Conservation (phyloP, 2,888 invertebrate species). For the Eremobia ochroleuca region DNA sequence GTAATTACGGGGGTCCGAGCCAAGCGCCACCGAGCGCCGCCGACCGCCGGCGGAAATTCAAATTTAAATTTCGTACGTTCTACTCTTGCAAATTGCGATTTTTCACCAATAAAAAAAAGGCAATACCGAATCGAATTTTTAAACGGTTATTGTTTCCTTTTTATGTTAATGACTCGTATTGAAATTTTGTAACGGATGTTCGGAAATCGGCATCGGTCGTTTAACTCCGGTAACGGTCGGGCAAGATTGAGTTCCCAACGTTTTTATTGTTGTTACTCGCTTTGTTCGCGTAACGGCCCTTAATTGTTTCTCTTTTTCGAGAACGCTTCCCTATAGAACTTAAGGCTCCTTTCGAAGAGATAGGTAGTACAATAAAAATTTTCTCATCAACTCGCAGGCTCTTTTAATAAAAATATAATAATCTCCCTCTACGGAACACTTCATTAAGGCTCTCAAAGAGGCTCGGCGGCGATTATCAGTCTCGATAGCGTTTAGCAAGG, state of each 20-base stretch:
- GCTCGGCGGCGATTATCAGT: conserved; percentile 85
- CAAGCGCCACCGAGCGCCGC: conserved; percentile 70
- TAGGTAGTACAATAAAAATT: conserved; percentile 76
- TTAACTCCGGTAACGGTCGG: conserved; percentile 76
- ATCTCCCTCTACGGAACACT: conserved; percentile 83
- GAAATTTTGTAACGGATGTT: conserved; percentile 85
- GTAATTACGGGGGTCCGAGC: conserved; percentile 84
- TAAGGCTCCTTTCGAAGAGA: conserved; percentile 66
- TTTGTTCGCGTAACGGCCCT: conserved; percentile 78
- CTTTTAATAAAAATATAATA: conserved; percentile 85
- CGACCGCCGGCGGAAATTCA: conserved; percentile 85
- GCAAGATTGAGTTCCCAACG: conserved; percentile 83
- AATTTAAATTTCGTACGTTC: conserved; percentile 86
- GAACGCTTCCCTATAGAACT: conserved; percentile 66
- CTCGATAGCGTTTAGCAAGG: conserved; percentile 83
- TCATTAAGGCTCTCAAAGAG: conserved; percentile 86
- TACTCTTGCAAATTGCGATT: conserved; percentile 86
- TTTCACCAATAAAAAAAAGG: conserved; percentile 86
- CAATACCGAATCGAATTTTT: conserved; percentile 87
- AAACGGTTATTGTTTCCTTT: conserved; percentile 90
- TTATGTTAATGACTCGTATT: conserved; percentile 89
- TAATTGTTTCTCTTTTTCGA: conserved; percentile 83
- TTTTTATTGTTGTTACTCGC: conserved; percentile 85
- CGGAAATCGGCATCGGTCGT: conserved; percentile 76
- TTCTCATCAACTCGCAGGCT: conserved; percentile 78